Base-by-base conservation (phyloP, 2,888 invertebrate species). In the Sarcophaga caerulescens region DNA sequence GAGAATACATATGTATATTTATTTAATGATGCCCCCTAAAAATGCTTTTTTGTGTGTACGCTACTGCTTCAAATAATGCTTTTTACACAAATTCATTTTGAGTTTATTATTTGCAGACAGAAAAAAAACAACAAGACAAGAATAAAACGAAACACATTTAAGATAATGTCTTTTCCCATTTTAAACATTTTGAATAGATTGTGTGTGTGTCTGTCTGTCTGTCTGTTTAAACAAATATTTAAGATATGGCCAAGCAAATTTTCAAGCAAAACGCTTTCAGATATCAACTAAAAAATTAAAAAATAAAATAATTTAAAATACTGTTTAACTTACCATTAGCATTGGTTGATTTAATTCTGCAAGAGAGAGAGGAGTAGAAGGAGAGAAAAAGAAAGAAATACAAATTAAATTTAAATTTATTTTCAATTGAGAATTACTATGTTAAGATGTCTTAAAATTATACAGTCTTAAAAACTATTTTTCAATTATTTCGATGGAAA, bases 281-380 rank as follows among this genome's bases (percentile, higher is more conserved):
- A 85, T 84, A 69, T 60, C 68, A 21, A 65, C 21, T 65, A 60
- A 63, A 62, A 62, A 78, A 74, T 5, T 21, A 25, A 10, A 52
- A 25, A 75, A 63, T 10, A 44, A 59, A 70, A 59, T n/a, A 44
- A 70, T 19, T 8, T 52, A 11, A 62, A 60, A 52, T 21, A 68
- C 59, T 75, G n/a, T 75, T 45, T 52, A 69, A 93, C 93, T 93
- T 92, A 93, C 93, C 93, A 90, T 93, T 93, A 89, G 91, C 92
- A 91, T 93, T 93, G 87, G 92, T 91, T 90, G 93, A 93, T 91
- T 93, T 93, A 90, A 93, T 92, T 93, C 93, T 93, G 93, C 77
- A 92, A 93, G 89, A 89, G 91, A 89, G 91, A 87, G 89, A 88
- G 87, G 89, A 88, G 87, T 80, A 35, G 57, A 77, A 35, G 75